These are phyloP conservation scores for Latrodectus elegans DNA, from an alignment of 2,888 invertebrate species.

Conservation along the genomic window DNA sequence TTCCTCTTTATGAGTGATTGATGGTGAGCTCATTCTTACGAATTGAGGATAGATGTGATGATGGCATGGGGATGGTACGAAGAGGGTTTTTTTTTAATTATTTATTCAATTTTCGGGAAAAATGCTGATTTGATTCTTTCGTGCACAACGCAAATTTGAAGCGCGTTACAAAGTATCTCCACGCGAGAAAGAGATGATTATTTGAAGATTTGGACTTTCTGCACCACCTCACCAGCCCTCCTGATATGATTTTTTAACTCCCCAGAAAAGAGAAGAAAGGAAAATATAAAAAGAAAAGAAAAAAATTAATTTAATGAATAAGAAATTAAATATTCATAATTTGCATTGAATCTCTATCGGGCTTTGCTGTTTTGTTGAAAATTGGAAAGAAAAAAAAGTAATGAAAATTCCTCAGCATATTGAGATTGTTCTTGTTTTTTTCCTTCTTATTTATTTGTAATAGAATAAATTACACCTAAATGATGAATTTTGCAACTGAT, in stretches of 20 bases:
- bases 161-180: not conserved
- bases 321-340: not conserved
- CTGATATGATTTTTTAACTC: no score
- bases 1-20: slow-evolving; percentile 20
- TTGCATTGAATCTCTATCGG: not conserved
- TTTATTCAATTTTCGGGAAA: slow-evolving; percentile 63
- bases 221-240: not conserved
- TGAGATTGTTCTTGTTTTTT: not conserved
- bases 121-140: slow-evolving; percentile 67
- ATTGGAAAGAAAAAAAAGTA: not conserved
- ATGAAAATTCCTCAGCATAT: not conserved
- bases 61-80: not conserved
- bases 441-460: no score
- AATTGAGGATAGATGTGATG: slow-evolving; percentile 15
- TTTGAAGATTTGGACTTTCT: not conserved
- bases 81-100: slow-evolving; percentile 62
- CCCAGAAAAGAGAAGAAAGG: no score
- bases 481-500: no score
- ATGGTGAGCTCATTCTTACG: slow-evolving; percentile 4
- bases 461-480: no score
- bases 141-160: slow-evolving; percentile 20
- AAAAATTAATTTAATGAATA: not conserved
- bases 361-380: not conserved
- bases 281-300: no score
- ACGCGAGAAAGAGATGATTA: not conserved